A percentile compares a stretch with the other conserved stretches of the same genome.
Evolutionary conservation across 2,113 vertebrate genomes (phyloP).

Genomic region (Pterocles gutturalis): DNA sequence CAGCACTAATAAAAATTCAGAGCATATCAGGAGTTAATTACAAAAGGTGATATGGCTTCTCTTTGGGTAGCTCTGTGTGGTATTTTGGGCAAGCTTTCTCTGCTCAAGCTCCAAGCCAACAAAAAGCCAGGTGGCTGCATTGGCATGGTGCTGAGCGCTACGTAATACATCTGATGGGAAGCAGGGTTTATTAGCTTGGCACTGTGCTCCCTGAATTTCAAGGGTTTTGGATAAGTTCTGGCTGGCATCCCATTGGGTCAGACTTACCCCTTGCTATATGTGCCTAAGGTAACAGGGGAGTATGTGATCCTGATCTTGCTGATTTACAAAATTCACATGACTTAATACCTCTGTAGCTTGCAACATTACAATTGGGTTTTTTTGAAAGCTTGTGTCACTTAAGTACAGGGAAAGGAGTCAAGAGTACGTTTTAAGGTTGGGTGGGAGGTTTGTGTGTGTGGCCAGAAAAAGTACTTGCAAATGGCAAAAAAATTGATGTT

Average conservation of each 20-base stretch:
- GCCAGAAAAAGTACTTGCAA: background rate
- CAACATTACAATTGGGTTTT: rapidly evolving
- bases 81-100: background rate
- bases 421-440: background rate
- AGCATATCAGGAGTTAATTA: background rate
- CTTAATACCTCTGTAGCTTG: background rate
- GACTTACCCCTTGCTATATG: background rate
- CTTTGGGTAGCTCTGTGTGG: background rate
- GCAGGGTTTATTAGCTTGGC: background rate
- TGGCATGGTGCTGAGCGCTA: conserved; percentile 2
- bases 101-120: background rate
- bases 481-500: conserved; percentile 45
- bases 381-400: background rate
- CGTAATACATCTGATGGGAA: background rate
- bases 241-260: conserved; percentile 28
- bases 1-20: background rate
- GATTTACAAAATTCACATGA: background rate
- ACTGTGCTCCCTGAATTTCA: background rate
- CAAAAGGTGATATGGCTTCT: background rate
- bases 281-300: background rate
- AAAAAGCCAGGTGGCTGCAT: background rate
- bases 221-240: background rate
- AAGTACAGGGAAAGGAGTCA: background rate
- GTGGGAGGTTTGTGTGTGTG: background rate
- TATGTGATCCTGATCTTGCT: background rate